Conservation (phyloP, 2,888 invertebrate genomes). For the Chorisops tibialis region DNA sequence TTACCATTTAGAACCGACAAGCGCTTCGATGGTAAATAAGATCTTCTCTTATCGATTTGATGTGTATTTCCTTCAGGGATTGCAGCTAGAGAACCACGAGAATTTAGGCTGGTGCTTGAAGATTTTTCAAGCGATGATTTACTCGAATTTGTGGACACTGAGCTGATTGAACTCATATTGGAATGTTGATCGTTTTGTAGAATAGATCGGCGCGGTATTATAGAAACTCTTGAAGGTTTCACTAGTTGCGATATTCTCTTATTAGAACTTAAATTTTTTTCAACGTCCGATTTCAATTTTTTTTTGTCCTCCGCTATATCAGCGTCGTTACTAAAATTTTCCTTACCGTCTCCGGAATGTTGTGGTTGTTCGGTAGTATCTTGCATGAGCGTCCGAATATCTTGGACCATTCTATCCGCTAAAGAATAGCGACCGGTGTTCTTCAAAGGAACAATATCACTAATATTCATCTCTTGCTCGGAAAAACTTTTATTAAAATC, state of each 20-base stretch:
- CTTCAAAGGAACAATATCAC: not conserved
- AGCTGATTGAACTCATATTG: not conserved
- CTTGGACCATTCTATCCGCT: conserved; percentile 7
- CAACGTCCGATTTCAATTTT: not conserved
- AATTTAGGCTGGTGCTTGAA: not conserved
- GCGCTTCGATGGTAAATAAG: not conserved
- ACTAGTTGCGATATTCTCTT: not conserved
- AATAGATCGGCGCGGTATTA: not conserved
- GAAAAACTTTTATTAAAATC: not conserved
- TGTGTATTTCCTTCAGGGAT: not conserved
- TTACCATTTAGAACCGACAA: not conserved
- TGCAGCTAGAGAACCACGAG: not conserved
- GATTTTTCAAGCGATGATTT: not conserved
- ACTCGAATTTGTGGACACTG: not conserved
- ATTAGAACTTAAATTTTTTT: not conserved
- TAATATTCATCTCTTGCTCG: not conserved
- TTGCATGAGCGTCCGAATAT: not conserved
- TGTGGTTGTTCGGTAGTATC: not conserved
- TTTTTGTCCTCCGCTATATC: not conserved
- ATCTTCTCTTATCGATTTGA: not conserved
- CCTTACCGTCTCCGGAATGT: not conserved
- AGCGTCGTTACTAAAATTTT: not conserved
- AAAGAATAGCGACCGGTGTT: not conserved
- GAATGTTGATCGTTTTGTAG: not conserved
- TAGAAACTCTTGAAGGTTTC: conserved; percentile 7